Percentiles rank a stretch among this genome's conserved stretches.
Conservation (phyloP, 2,888 invertebrate species). For the Hydroisotoma schaefferi region DNA sequence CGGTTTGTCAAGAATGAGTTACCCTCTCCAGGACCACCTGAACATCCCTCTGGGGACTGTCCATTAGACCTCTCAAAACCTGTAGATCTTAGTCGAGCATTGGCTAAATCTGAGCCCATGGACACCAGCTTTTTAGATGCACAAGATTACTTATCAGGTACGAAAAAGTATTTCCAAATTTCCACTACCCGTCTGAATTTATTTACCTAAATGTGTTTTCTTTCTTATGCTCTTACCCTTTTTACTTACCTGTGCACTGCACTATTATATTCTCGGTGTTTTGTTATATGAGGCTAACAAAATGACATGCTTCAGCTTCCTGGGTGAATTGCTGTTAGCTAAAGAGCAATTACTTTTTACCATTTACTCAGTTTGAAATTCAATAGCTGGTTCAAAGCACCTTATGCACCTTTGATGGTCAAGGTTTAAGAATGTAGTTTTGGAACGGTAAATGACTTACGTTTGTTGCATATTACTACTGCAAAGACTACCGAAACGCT, state of each 20-base stretch:
- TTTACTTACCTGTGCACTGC: conserved; percentile 44
- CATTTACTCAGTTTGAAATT: too few relatives aligned
- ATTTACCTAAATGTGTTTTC: conserved; percentile 1
- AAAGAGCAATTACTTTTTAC: too few relatives aligned
- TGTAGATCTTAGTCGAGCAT: conserved; percentile 75
- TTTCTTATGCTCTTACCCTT: conserved; percentile 7
- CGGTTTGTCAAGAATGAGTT: conserved; percentile 43
- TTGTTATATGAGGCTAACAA: conserved; percentile 6
- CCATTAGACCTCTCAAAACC: conserved; percentile 81
- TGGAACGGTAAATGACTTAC: too few relatives aligned
- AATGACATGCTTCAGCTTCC: conserved; percentile 25
- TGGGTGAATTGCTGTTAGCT: too few relatives aligned
- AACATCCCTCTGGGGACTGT: conserved; percentile 59
- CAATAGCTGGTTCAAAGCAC: too few relatives aligned
- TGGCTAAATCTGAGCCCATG: conserved; percentile 54
- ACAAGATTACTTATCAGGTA: conserved; percentile 47
- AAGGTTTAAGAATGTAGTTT: too few relatives aligned
- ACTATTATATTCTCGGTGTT: conserved; percentile 22
- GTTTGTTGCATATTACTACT: too few relatives aligned
- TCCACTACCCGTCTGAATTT: not conserved
- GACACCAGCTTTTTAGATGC: conserved; percentile 41
- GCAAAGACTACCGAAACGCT: too few relatives aligned
- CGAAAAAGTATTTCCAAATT: too few relatives aligned
- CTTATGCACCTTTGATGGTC: too few relatives aligned
- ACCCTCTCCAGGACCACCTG: conserved; percentile 22